Base-by-base conservation (phyloP, 2,797 vertebrate genomes). In the Coranthus polyacanthus region DNA sequence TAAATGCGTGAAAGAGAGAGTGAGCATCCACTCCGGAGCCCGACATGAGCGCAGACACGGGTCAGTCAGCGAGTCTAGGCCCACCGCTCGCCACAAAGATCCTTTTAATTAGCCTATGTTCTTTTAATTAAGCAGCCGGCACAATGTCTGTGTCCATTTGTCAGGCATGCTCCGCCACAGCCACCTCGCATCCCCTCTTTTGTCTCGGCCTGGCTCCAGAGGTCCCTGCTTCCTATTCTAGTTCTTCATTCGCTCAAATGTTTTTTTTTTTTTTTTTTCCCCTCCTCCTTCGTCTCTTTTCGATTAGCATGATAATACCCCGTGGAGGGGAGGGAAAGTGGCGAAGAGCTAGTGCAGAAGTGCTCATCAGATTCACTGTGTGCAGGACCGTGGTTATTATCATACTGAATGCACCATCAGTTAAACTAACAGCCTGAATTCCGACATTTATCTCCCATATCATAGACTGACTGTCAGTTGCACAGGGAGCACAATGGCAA, bases 271-370 rank as follows among this genome's bases (percentile, higher is more conserved):
- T 37, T 44, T 75, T 68, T n/a, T n/a, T n/a, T n/a, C n/a, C n/a
- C n/a, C n/a, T n/a, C n/a, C n/a, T n/a, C n/a, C 13, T 16, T 52
- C 53, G 36, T 41, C 49, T 70, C 44, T 56, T 58, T 61, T 53
- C 80, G 78, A 94, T 93, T 93, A 93, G 83, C 92, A 92, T 92
- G 89, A 93, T 91, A 92, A 93, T 91, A 75, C 84, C 78, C 77
- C 37, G 36, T 49, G 68, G 72, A 70, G 77, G 75, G 45, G 51
- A 49, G 45, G 72, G 47, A 51, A 46, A 50, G 58, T 39, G 66
- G 37, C 20, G 66, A 62, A 64, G 82, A 75, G 80, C 71, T 74
- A 68, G 71, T 73, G 75, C 61, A 16, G 60, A 78, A 38, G 74
- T 68, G 78, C 89, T 93, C 90, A 89, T 92, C 88, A 89, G 76